phyloP scores from a whole-genome alignment of 2,888 invertebrate genomes.

The Oscheius sp. region DNA sequence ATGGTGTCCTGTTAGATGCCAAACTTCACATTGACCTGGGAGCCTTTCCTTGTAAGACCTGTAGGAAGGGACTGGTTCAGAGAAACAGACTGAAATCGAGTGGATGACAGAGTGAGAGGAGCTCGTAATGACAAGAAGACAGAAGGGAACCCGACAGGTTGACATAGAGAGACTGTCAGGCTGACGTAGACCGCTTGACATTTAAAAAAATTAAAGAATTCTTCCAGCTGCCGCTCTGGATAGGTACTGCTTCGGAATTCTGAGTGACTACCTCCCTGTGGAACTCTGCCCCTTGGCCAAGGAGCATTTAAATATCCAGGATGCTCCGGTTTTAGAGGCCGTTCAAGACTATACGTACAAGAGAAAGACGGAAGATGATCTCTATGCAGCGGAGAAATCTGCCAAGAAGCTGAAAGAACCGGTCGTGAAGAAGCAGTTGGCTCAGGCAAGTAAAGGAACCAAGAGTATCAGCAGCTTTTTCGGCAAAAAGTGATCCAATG shows the following conservation, averaged over 20 bases:
- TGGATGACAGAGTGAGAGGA: too few species aligned
- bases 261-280: slow-evolving; percentile 47
- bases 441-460: slow-evolving; percentile 65
- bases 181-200: neutral
- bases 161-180: too few species aligned
- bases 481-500: slow-evolving; percentile 45
- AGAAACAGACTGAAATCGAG: too few species aligned
- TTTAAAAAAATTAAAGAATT: neutral
- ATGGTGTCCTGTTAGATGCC: too few species aligned
- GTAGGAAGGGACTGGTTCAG: too few species aligned
- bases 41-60: too few species aligned
- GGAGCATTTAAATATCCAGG: slow-evolving; percentile 44
- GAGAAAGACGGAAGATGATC: slow-evolving; percentile 31
- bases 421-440: slow-evolving; percentile 57
- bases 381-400: neutral
- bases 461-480: slow-evolving; percentile 62
- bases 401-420: slow-evolving; percentile 51
- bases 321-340: slow-evolving; percentile 35
- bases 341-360: slow-evolving; percentile 26
- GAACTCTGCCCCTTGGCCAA: slow-evolving; percentile 24
- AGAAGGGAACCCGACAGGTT: too few species aligned
- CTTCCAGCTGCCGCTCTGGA: slow-evolving; percentile 47
- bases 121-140: too few species aligned
- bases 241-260: slow-evolving; percentile 54
- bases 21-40: too few species aligned